Evolutionary conservation across 2,888 invertebrate genomes (phyloP).

Genomic region (Sesia apiformis): DNA sequence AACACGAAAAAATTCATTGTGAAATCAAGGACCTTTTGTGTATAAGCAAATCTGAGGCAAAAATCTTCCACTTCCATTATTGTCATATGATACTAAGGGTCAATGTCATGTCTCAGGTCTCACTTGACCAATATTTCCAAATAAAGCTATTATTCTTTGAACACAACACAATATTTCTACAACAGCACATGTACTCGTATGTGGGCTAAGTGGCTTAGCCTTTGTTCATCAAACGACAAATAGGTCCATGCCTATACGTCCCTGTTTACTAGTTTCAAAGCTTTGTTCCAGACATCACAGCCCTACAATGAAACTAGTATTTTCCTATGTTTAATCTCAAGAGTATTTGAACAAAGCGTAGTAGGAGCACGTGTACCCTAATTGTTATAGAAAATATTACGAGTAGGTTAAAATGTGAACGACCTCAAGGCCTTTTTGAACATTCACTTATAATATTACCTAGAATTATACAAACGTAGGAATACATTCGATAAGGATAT

Average conservation of each 20-base stretch:
- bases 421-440: no score
- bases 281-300: not conserved
- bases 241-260: not conserved
- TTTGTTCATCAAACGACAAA: not conserved
- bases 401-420: no score
- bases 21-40: no score
- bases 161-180: not conserved
- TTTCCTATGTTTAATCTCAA: not conserved
- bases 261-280: not conserved
- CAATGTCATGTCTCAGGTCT: no score
- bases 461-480: not conserved
- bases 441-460: no score
- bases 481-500: constrained; percentile 1
- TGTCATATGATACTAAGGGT: no score
- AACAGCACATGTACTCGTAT: not conserved
- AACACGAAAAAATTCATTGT: no score
- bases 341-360: not conserved
- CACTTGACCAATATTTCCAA: no score
- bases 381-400: no score
- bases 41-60: no score
- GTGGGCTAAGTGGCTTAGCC: not conserved
- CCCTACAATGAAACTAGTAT: not conserved
- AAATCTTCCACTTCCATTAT: no score
- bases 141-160: no score
- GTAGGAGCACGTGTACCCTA: not conserved